Conservation (phyloP, 2,113 vertebrate genomes). For the Sorex araneus region DNA sequence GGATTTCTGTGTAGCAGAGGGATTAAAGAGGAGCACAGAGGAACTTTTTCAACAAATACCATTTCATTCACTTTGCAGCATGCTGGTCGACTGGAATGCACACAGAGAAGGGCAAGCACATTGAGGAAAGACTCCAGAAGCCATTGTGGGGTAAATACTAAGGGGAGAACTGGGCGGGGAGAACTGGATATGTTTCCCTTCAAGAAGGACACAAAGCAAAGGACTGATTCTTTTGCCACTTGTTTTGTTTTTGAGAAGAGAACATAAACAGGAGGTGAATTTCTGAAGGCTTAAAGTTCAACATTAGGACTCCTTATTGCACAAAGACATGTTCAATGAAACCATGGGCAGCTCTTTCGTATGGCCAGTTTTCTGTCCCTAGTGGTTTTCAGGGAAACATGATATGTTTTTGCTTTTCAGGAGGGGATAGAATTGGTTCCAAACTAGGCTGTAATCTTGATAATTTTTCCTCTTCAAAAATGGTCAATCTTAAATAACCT, state of each 20-base stretch:
- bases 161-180: not conserved
- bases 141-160: not conserved
- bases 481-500: not conserved
- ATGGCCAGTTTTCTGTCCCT: not conserved
- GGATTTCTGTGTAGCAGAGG: not conserved
- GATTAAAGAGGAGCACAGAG: not conserved
- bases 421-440: not conserved
- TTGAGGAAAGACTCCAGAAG: not conserved
- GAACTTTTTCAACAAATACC: not conserved
- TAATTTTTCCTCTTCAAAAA: not conserved
- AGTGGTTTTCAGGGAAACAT: not conserved
- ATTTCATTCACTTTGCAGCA: not conserved
- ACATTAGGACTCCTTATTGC: not conserved
- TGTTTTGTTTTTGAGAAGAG: not conserved
- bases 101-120: not conserved
- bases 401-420: not conserved
- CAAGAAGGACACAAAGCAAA: not conserved
- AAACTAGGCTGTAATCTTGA: not conserved
- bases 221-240: too few relatives aligned
- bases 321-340: not conserved
- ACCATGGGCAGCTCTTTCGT: not conserved
- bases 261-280: not conserved
- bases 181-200: not conserved
- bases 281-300: not conserved
- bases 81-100: not conserved